phyloP scores from a whole-genome alignment of 2,113 vertebrate species.

The Clarias magur region DNA sequence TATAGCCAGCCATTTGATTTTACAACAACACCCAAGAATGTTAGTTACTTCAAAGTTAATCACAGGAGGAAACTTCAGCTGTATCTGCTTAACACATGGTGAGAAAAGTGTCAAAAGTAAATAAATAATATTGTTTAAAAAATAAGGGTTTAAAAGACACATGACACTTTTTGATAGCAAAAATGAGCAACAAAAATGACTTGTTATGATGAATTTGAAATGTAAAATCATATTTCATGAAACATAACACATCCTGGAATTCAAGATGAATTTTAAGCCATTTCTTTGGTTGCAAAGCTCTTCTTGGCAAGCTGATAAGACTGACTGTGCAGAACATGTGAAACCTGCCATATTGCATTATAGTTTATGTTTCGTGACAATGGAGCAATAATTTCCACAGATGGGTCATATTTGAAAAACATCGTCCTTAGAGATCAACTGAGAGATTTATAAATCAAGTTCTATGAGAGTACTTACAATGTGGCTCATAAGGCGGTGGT shows the following conservation, averaged over 20 bases:
- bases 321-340: conserved; percentile 34
- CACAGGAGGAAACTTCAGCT: background rate
- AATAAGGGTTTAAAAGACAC: background rate
- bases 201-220: background rate
- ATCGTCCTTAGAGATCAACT: conserved; percentile 18
- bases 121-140: background rate
- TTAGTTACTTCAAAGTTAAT: background rate
- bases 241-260: background rate
- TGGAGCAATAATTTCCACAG: conserved; percentile 14
- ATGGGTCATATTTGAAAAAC: conserved; percentile 3
- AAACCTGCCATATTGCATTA: background rate
- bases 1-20: background rate
- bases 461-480: conserved; percentile 81
- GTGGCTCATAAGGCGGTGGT: conserved; percentile 91
- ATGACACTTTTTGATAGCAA: background rate
- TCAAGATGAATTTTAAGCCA: conserved; percentile 23
- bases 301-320: conserved; percentile 40
- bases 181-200: background rate
- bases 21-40: background rate
- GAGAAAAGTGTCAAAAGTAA: background rate
- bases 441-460: conserved; percentile 28
- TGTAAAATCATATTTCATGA: background rate
- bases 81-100: background rate
- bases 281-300: conserved; percentile 60
- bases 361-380: background rate